Evolutionary conservation across 2,888 invertebrate genomes (phyloP).

Genomic region (Melanostoma mellinum): DNA sequence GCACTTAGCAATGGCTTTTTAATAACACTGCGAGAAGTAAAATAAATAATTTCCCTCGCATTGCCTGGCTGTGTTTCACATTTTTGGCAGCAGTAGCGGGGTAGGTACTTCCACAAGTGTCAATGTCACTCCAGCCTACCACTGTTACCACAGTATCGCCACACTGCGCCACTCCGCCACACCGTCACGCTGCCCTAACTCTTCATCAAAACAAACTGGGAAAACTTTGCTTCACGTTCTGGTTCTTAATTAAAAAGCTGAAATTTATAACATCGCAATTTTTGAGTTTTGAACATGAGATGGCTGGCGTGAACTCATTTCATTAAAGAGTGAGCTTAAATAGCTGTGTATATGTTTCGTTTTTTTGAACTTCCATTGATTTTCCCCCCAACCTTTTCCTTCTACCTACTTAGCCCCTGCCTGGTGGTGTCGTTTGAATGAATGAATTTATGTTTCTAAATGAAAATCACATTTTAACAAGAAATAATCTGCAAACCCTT

Average conservation of each 20-base stretch:
- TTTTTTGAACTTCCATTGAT: neutral
- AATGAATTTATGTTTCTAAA: constrained; percentile 63
- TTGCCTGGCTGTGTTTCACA: neutral
- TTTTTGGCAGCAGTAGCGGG: neutral
- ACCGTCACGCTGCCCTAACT: neutral
- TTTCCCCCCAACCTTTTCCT: neutral
- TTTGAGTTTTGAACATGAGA: constrained; percentile 14
- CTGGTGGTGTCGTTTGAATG: constrained; percentile 25
- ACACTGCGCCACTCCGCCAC: neutral
- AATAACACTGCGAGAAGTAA: constrained; percentile 34
- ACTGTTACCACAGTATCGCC: neutral
- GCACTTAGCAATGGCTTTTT: constrained; percentile 66
- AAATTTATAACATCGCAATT: constrained; percentile 55
- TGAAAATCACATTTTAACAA: constrained; percentile 68
- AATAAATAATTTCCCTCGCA: constrained; percentile 35
- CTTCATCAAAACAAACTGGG: neutral
- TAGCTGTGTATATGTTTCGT: neutral
- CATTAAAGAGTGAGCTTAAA: constrained; percentile 25
- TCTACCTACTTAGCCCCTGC: constrained; percentile 24
- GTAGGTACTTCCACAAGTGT: constrained; percentile 36
- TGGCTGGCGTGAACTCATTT: constrained; percentile 20
- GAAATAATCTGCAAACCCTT: constrained; percentile 55
- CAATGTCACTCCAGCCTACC: constrained; percentile 44
- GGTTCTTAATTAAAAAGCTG: constrained; percentile 67
- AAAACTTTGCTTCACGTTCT: constrained; percentile 56